Evolutionary conservation across 2,113 vertebrate genomes (phyloP).

Genomic region (Melanotaenia duboulayi): DNA sequence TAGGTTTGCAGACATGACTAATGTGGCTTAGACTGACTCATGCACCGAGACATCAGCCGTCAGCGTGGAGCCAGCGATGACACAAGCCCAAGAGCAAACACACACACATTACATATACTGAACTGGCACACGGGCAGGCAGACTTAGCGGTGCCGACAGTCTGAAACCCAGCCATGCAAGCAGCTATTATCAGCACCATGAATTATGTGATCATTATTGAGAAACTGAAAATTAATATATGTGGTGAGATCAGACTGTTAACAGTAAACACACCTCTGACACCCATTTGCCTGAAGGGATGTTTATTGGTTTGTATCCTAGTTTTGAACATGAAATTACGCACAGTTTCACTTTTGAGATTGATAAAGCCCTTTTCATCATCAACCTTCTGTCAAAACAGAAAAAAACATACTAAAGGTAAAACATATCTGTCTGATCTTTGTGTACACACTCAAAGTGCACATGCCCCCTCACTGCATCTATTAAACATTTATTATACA

Average conservation of each 20-base stretch:
- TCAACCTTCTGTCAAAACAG: neutral
- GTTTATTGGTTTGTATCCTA: neutral
- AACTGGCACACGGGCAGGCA: slow-evolving; percentile 47
- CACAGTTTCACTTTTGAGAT: neutral
- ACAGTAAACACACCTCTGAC: slow-evolving; percentile 43
- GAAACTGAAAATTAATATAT: slow-evolving; percentile 46
- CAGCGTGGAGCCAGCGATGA: slow-evolving; percentile 76
- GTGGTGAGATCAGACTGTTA: slow-evolving; percentile 63
- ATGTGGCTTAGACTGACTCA: slow-evolving; percentile 77
- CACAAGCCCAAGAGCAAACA: slow-evolving; percentile 61
- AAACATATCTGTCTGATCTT: neutral
- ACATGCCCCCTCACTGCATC: slow-evolving; percentile 40
- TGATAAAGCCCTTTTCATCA: neutral
- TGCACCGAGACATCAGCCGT: slow-evolving; percentile 68
- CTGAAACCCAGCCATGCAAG: slow-evolving; percentile 52
- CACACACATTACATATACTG: slow-evolving; percentile 30
- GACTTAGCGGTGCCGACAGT: slow-evolving; percentile 64
- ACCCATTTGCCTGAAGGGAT: neutral
- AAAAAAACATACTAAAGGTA: neutral
- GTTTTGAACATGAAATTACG: neutral
- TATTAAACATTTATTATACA: slow-evolving; percentile 77
- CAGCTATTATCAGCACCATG: slow-evolving; percentile 53
- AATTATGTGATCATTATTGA: slow-evolving; percentile 54
- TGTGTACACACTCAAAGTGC: slow-evolving; percentile 17
- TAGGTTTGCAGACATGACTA: slow-evolving; percentile 77